Evolutionary conservation across 2,797 vertebrate species (phyloP).

Genomic region (Ptychobarbus kaznakovi): DNA sequence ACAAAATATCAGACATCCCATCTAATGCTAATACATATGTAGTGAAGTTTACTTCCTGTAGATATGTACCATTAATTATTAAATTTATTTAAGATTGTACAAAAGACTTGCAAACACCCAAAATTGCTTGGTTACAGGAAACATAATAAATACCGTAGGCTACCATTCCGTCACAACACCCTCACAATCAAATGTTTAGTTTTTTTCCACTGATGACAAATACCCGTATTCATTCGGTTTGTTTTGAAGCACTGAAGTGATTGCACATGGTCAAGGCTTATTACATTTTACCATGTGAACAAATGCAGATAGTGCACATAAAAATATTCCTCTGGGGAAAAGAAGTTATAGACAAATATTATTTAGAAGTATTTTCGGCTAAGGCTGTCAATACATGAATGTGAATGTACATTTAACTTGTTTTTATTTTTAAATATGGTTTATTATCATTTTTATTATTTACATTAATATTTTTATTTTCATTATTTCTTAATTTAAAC

Average conservation of each 20-base stretch:
- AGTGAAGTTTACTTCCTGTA: neutral
- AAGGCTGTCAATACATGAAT: neutral
- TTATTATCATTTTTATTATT: neutral
- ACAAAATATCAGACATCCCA: too few relatives aligned
- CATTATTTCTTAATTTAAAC: too few relatives aligned
- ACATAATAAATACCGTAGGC: too few relatives aligned
- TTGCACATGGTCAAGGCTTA: neutral
- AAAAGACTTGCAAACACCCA: neutral
- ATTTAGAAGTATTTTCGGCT: neutral
- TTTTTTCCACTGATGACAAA: neutral
- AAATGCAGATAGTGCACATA: neutral
- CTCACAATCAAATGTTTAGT: neutral
- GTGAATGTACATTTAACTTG: constrained; percentile 4
- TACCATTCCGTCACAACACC: neutral
- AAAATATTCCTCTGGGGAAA: neutral
- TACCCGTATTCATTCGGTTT: neutral
- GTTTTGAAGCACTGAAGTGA: neutral
- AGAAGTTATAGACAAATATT: neutral
- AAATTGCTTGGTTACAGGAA: neutral
- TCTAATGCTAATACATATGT: too few relatives aligned
- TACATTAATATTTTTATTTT: neutral
- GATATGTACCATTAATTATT: neutral
- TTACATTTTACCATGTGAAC: neutral
- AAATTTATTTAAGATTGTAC: neutral
- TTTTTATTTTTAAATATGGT: neutral